A percentile compares a stretch with the other conserved stretches of the same genome.
These are phyloP conservation scores for Rhea pennata DNA, from an alignment of 2,113 vertebrate genomes.

Conservation along the genomic window DNA sequence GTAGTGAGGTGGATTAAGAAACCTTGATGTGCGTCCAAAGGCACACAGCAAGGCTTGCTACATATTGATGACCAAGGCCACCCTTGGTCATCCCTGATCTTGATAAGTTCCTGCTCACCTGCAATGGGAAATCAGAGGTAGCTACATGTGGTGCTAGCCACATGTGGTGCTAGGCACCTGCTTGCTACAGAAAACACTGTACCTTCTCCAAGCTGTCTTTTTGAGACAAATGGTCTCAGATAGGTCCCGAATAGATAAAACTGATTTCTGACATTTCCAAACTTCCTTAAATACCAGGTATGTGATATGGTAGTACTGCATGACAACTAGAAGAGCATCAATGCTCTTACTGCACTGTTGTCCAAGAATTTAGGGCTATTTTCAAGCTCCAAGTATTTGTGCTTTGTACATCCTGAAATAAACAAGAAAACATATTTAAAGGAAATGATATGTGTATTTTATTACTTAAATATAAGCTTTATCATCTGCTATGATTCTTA, in stretches of 20 bases:
- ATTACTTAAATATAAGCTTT: background rate
- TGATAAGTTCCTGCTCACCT: background rate
- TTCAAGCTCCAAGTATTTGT: background rate
- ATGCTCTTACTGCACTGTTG: background rate
- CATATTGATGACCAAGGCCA: background rate
- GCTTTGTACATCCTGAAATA: constrained; percentile 17
- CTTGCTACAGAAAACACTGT: background rate
- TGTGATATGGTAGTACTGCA: background rate
- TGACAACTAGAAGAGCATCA: background rate
- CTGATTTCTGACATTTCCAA: background rate
- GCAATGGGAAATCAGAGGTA: background rate
- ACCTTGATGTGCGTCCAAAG: background rate
- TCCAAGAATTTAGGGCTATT: background rate
- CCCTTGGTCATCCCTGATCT: background rate
- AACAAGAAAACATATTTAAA: background rate
- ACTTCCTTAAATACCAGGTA: background rate
- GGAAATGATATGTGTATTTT: background rate
- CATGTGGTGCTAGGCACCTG: background rate
- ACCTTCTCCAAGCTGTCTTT: background rate
- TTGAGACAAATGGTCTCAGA: background rate
- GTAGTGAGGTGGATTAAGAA: background rate
- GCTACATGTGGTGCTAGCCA: background rate
- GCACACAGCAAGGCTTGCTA: background rate
- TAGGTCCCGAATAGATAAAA: background rate
- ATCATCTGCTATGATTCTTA: background rate